Base-by-base conservation (phyloP, 2,113 vertebrate species). In the Spermophilus dauricus region DNA sequence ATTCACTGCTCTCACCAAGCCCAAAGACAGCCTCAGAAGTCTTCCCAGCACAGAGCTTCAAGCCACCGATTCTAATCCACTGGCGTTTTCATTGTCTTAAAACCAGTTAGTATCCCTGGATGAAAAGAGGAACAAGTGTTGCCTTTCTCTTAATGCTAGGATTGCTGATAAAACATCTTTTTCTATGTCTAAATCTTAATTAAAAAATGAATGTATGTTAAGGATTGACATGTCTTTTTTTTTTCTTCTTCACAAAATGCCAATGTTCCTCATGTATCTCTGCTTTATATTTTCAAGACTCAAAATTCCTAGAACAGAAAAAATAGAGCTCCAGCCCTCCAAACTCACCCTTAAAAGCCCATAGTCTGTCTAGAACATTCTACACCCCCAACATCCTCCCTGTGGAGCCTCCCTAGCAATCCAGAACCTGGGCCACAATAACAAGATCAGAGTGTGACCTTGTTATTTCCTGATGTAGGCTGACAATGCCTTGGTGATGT, bases 141-240 rank as follows among this genome's bases (percentile, higher is more conserved):
- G 34, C 37, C 51, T 84, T 86, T 75, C 30, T 63, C 24, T 58
- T 76, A 13, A 48, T 84, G 13, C 8, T 78, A 89, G 30, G 9
- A 53, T 18, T 17, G 10, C 11, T 69, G 30, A 17, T 70, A 48
- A 63, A 63, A 18, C 32, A 48, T 58, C 48, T 67, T 34, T 77
- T 81, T 18, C 70, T n/a, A 17, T 75, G 48, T 91, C 69, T 86
- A 95, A 94, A 88, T 70, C 70, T 89, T 53, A 81, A 28, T 42
- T 58, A 65, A 63, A 76, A 94, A 95, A 92, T 0, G 8, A 53
- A 51, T 70, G 3, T 42, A 69, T 37, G 4, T 72, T 45, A 82
- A 39, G 61, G 51, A 58, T 32, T 70, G 69, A 72, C 32, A 73
- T 45, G 10, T 34, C 51, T 28, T 88, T 51, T 56, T 86, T 73